Evolutionary conservation across 2,113 vertebrate species (phyloP).

Genomic region (Alethe castanea): DNA sequence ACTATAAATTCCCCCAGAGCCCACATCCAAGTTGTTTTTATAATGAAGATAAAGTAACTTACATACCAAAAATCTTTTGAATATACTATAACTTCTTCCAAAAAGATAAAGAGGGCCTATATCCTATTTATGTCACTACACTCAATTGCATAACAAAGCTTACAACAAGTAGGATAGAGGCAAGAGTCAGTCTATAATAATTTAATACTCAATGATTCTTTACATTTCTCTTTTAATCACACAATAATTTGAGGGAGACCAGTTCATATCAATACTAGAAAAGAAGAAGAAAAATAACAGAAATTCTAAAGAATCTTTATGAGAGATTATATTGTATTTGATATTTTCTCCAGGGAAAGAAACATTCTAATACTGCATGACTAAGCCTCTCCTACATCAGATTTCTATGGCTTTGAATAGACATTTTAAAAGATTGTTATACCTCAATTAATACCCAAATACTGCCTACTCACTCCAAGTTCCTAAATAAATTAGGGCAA

Average conservation of each 20-base stretch:
- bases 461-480: background rate
- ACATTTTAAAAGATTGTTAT: background rate
- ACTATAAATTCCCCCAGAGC: constrained; percentile 63
- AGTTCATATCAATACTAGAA: constrained; percentile 56
- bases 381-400: constrained; percentile 35
- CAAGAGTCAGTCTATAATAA: constrained; percentile 42
- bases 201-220: constrained; percentile 44
- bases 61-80: constrained; percentile 72
- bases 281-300: constrained; percentile 25
- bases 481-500: background rate
- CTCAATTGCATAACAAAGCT: constrained; percentile 59
- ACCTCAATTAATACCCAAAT: background rate
- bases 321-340: constrained; percentile 14
- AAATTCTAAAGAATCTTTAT: constrained; percentile 48
- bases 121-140: constrained; percentile 62
- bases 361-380: background rate
- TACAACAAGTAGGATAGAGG: constrained; percentile 55
- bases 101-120: constrained; percentile 66
- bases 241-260: constrained; percentile 18
- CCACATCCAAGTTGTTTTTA: constrained; percentile 63
- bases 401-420: background rate
- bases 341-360: constrained; percentile 9
- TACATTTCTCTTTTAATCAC: constrained; percentile 59
- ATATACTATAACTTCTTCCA: constrained; percentile 67
- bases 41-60: constrained; percentile 76